Conservation (phyloP, 2,888 invertebrate genomes). For the Metacarcinus magister region DNA sequence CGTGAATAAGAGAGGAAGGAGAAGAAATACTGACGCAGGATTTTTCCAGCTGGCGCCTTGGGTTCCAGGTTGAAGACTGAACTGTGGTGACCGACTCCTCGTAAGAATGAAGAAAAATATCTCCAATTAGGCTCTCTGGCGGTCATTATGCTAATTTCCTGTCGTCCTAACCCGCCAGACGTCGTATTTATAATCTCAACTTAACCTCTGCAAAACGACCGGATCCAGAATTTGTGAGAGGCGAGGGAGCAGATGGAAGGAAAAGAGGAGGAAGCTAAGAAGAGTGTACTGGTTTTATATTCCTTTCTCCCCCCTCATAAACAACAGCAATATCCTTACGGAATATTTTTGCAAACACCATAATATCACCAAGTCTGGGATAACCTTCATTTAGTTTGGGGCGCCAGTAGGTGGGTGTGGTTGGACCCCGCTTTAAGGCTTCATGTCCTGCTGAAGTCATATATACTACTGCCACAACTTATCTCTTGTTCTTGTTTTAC, state of each 20-base stretch:
- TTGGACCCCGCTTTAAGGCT: background rate
- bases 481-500: background rate
- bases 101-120: constrained; percentile 58
- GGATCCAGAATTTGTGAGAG: constrained; percentile 56
- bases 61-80: background rate
- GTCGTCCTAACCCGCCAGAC: constrained; percentile 57
- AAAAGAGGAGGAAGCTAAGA: constrained; percentile 12
- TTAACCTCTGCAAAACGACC: constrained; percentile 66
- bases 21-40: background rate
- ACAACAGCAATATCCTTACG: background rate
- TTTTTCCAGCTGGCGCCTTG: background rate
- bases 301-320: background rate
- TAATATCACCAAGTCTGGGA: background rate
- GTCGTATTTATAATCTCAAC: constrained; percentile 67
- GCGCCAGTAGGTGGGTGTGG: background rate
- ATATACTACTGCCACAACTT: background rate
- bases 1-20: background rate
- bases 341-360: background rate
- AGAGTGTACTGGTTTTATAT: background rate
- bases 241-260: background rate
- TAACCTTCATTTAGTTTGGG: background rate
- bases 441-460: background rate
- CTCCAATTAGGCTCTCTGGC: constrained; percentile 55
- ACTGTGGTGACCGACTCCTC: constrained; percentile 30
- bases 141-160: constrained; percentile 69